Evolutionary conservation across 2,888 invertebrate species (phyloP).

Genomic region (Cabera pusaria): DNA sequence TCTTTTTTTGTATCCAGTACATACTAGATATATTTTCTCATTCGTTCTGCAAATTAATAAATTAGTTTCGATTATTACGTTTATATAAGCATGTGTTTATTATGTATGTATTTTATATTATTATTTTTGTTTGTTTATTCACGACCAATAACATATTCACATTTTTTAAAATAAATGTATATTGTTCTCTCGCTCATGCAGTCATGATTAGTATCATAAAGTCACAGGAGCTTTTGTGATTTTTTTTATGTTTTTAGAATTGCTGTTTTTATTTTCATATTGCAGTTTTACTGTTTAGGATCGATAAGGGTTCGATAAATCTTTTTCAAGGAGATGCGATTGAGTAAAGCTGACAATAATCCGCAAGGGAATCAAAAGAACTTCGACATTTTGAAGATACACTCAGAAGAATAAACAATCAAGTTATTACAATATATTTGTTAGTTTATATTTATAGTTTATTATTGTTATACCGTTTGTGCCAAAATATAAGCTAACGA

Average conservation of each 20-base stretch:
- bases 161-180: too few relatives aligned
- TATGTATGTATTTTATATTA: too few relatives aligned
- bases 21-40: too few relatives aligned
- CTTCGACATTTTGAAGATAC: constrained; percentile 47
- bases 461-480: constrained; percentile 45
- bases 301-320: constrained; percentile 75
- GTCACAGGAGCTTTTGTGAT: constrained; percentile 1
- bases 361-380: constrained; percentile 30
- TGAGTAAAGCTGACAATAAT: constrained; percentile 36
- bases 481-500: constrained; percentile 31
- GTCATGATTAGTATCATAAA: too few relatives aligned
- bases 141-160: too few relatives aligned
- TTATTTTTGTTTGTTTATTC: too few relatives aligned
- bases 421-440: constrained; percentile 29
- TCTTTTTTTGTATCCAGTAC: too few relatives aligned
- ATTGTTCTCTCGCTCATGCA: too few relatives aligned
- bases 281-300: constrained; percentile 78
- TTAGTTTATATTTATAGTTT: constrained; percentile 16
- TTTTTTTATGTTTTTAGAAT: constrained; percentile 34
- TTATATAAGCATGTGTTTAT: too few relatives aligned
- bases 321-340: constrained; percentile 64
- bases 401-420: constrained; percentile 36
- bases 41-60: too few relatives aligned
- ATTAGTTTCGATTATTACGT: too few relatives aligned
- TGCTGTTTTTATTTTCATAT: constrained; percentile 56